phyloP scores from a whole-genome alignment of 2,888 invertebrate species.

The Lasioglossum marginatum region DNA sequence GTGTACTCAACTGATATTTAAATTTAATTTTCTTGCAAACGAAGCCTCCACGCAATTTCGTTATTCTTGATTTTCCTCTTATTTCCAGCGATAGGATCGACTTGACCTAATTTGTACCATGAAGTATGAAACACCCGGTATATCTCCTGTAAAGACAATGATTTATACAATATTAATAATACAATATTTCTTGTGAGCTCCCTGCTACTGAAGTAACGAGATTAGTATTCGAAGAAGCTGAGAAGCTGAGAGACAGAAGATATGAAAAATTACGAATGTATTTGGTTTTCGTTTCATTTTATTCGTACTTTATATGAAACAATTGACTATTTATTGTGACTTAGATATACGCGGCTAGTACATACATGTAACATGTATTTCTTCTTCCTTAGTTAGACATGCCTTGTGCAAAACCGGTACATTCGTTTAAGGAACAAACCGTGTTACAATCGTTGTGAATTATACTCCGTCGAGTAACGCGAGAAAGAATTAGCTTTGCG shows the following conservation, averaged over 20 bases:
- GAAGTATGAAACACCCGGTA: no score
- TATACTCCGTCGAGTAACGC: constrained; percentile 27
- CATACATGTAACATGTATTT: constrained; percentile 79
- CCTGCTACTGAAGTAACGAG: neutral
- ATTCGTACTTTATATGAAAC: constrained; percentile 80
- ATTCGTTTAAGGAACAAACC: constrained; percentile 55
- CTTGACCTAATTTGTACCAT: no score
- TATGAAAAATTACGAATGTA: constrained; percentile 23
- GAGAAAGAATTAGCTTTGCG: constrained; percentile 31
- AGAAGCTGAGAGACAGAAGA: neutral
- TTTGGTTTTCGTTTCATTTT: constrained; percentile 69
- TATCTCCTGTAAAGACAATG: no score
- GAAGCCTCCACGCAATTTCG: no score
- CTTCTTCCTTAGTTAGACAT: constrained; percentile 72
- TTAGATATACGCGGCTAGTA: constrained; percentile 78
- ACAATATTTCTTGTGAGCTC: neutral
- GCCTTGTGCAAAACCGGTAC: constrained; percentile 71
- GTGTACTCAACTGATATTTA: no score
- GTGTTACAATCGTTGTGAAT: constrained; percentile 50
- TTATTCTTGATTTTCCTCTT: no score
- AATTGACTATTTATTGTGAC: constrained; percentile 83
- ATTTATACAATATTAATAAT: no score
- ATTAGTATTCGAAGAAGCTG: neutral
- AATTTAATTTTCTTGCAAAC: no score
- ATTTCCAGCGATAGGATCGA: no score